Base-by-base conservation (phyloP, 2,797 vertebrate species). In the Galago senegalensis region DNA sequence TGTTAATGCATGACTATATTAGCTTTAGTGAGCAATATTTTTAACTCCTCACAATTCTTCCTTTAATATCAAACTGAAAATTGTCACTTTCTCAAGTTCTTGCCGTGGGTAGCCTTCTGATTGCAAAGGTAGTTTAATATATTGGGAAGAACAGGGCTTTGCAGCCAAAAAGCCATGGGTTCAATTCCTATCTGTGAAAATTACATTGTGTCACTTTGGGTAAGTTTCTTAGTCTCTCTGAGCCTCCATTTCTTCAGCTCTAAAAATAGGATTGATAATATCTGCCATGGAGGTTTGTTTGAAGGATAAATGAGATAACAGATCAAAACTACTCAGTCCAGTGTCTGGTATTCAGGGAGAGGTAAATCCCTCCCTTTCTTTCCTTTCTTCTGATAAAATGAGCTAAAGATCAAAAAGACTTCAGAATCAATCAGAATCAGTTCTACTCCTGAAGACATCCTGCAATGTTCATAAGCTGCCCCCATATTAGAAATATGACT, bases 341-440 rank as follows among this genome's bases (percentile, higher is more conserved):
- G 67, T 90, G 58, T 72, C 58, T 89, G n/a, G 27, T n/a, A 87
- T 80, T 73, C 40, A 73, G 72, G 69, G 46, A 91, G 87, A 96
- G 29, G 43, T 75, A 94, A 95, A 85, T 89, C 76, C 80, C 83
- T 89, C 37, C 61, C 81, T 70, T 83, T 94, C 67, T 89, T 95
- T 73, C 61, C 53, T 92, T 91, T 92, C 81, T 77, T n/a, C 58
- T 85, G 40, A 40, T 82, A 95, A 96, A 93, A 82, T 61, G 81
- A 89, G 53, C 70, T 82, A 87, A 89, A 95, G 95, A 96, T 95
- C 87, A 97, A 92, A 96, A 61, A 94, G 92, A 96, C 92, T 96
- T 94, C 67, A 90, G 72, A 97, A 96, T 97, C 69, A 90, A 65
- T 96, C 87, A 89, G 86, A 94, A 96, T 97, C 91, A 95, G 49